Conservation (phyloP, 1,140 invertebrate species). For the Atta texana region DNA sequence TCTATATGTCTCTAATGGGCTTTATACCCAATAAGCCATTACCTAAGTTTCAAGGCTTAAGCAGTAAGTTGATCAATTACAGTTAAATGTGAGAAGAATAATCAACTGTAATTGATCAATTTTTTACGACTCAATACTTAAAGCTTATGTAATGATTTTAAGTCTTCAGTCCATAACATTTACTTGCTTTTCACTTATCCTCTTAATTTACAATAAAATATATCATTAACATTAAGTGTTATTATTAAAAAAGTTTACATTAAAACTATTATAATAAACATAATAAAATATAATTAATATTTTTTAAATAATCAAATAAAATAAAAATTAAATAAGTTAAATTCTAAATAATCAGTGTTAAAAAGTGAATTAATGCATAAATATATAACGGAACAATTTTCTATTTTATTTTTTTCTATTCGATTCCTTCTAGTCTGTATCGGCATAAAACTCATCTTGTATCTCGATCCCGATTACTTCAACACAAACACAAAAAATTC, state of each 20-base stretch:
- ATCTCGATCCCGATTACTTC: not conserved
- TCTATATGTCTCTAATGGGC: not conserved
- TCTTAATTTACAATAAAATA: too few species aligned
- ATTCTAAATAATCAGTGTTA: too few species aligned
- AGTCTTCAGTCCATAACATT: too few species aligned
- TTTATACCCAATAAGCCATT: too few species aligned
- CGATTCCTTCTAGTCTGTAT: not conserved
- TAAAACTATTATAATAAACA: not conserved
- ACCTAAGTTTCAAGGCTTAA: too few species aligned
- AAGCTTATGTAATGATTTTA: too few species aligned
- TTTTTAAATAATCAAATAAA: not conserved
- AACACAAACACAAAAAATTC: slow-evolving; percentile 10
- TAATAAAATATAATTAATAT: not conserved
- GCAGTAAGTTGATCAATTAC: too few species aligned
- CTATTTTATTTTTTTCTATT: not conserved
- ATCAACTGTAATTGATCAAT: too few species aligned
- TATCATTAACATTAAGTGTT: not conserved
- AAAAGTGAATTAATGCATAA: too few species aligned
- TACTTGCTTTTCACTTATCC: too few species aligned
- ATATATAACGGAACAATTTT: not conserved
- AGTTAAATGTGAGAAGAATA: too few species aligned
- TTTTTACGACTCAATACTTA: too few species aligned
- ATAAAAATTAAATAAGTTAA: not conserved
- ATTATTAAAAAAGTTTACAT: not conserved
- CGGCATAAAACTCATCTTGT: not conserved